phyloP scores from a whole-genome alignment of 2,797 vertebrate genomes.

The Rhyacichthys aspro region DNA sequence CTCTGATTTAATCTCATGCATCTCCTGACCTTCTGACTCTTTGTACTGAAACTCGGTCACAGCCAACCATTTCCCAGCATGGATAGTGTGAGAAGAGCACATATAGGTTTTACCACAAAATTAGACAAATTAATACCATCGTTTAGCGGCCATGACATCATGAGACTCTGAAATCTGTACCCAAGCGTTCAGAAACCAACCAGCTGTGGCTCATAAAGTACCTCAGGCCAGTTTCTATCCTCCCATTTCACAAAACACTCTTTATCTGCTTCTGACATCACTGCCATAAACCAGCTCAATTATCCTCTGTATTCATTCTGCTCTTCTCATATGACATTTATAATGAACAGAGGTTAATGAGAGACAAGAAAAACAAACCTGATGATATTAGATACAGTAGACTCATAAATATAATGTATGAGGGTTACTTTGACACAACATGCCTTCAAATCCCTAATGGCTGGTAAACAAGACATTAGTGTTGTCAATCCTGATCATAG shows the following conservation, averaged over 20 bases:
- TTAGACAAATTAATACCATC: conserved; percentile 26
- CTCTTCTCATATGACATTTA: conserved; percentile 4
- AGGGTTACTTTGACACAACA: background rate
- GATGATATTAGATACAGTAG: background rate
- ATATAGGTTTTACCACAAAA: background rate
- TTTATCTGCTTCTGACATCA: conserved; percentile 8
- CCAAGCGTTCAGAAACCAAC: conserved; percentile 3
- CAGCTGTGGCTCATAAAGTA: conserved; percentile 10
- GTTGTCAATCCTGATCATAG: background rate
- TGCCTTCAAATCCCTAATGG: background rate
- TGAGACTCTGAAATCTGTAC: conserved; percentile 14
- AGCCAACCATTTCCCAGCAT: conserved; percentile 14
- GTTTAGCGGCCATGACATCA: conserved; percentile 32
- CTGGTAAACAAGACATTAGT: background rate
- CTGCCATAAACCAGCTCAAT: background rate
- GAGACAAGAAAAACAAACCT: background rate
- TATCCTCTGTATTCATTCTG: background rate
- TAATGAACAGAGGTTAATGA: conserved; percentile 2
- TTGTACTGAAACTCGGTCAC: conserved; percentile 9
- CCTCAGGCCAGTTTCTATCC: conserved; percentile 20
- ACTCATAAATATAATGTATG: background rate
- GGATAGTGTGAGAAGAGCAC: background rate
- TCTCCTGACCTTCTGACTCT: conserved; percentile 31
- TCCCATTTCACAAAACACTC: conserved; percentile 18
- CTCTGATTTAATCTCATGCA: conserved; percentile 41